These are phyloP conservation scores for Ischnura elegans DNA, from an alignment of 2,888 invertebrate species.

Conservation along the genomic window DNA sequence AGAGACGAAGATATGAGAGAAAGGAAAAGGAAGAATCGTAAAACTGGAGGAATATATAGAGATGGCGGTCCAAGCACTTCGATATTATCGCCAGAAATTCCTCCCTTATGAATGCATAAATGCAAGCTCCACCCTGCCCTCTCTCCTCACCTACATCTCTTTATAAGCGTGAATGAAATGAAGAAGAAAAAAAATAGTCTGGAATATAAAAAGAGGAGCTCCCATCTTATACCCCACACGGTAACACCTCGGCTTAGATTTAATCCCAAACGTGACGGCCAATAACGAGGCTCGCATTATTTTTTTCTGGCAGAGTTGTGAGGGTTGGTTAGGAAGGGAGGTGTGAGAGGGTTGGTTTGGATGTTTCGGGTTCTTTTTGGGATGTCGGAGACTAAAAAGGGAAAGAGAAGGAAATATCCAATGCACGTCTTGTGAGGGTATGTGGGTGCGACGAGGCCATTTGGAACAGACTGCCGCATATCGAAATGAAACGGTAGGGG, in stretches of 20 bases:
- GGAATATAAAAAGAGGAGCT: not conserved
- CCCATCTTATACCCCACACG: not conserved
- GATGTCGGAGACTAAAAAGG: not conserved
- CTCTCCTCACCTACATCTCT: not conserved
- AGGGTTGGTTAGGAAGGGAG: not conserved
- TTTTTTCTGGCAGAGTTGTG: constrained; percentile 31
- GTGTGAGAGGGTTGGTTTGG: not conserved
- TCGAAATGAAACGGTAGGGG: not conserved
- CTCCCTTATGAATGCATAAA: constrained; percentile 27
- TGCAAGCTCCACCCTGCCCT: constrained; percentile 9
- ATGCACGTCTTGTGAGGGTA: not conserved
- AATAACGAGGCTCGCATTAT: constrained; percentile 60
- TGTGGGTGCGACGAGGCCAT: constrained; percentile 51
- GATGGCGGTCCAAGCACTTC: constrained; percentile 32
- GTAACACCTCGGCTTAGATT: constrained; percentile 3
- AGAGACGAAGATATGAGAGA: not conserved
- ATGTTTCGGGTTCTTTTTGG: not conserved
- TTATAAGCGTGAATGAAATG: not conserved
- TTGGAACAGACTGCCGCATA: constrained; percentile 39
- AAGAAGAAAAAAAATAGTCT: not conserved
- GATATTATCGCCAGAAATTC: constrained; percentile 54
- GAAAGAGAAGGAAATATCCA: not conserved
- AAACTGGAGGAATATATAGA: constrained; percentile 26
- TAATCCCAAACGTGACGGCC: constrained; percentile 62
- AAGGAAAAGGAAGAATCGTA: not conserved